Percentiles rank a stretch among this genome's conserved stretches.
Conservation (phyloP, 1,140 invertebrate genomes). For the Zaprionus camerounensis region DNA sequence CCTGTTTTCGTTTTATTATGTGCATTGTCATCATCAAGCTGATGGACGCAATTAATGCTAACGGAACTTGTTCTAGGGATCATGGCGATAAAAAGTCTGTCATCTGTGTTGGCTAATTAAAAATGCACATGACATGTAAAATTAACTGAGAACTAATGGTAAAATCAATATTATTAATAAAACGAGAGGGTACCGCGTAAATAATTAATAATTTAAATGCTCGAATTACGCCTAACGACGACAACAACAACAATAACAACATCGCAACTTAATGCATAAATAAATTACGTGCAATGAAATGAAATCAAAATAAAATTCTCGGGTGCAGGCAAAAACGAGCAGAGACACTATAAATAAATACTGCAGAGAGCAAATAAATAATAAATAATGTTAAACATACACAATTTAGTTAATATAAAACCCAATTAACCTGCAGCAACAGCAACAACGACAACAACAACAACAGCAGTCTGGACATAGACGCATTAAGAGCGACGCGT, state of each 20-base stretch:
- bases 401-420: constrained; percentile 79
- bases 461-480: constrained; percentile 25
- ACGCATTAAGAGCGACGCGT: constrained; percentile 24
- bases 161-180: constrained; percentile 63
- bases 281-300: constrained; percentile 59
- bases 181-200: not conserved
- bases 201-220: constrained; percentile 77
- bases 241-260: constrained; percentile 15
- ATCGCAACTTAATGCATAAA: constrained; percentile 44
- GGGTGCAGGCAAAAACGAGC: constrained; percentile 34
- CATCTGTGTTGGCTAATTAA: constrained; percentile 65
- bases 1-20: constrained; percentile 22
- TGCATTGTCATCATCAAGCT: constrained; percentile 30
- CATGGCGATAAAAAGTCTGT: constrained; percentile 58
- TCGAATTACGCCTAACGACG: constrained; percentile 33
- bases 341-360: constrained; percentile 21
- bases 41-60: constrained; percentile 40
- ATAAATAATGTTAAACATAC: constrained; percentile 61
- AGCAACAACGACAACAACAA: constrained; percentile 50
- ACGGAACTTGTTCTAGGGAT: constrained; percentile 19
- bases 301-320: constrained; percentile 52
- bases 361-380: constrained; percentile 42
- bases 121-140: constrained; percentile 71
- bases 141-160: constrained; percentile 69
- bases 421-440: constrained; percentile 64